Base-by-base conservation (phyloP, 2,888 invertebrate genomes). In the Eurytoma californica region DNA sequence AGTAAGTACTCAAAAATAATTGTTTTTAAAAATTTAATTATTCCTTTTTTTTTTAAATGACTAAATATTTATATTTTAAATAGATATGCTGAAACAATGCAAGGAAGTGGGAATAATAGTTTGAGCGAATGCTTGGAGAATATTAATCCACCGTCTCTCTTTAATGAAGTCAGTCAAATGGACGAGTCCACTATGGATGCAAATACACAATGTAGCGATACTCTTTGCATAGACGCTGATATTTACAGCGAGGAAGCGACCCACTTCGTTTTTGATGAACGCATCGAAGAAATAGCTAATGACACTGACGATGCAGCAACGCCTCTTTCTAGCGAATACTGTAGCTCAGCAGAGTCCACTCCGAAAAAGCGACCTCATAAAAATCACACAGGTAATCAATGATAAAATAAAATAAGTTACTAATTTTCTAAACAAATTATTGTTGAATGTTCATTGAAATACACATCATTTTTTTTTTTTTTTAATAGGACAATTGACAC, bases 81-180 rank as follows among this genome's bases (percentile, higher is more conserved):
- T 57, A 84, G 84, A 60, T 86, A 90, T 82, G 87, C 86, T 0
- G 88, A 89, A 39, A 81, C 84, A 0, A 87, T 88, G 86, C 86
- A 89, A 28, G 88, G 80, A 86, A 91, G 84, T 90, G 92, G 86
- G 83, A 91, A 82, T 87, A 91, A 85, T 87, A 91, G 90, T 76
- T 91, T 92, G 83, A 93, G 92, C 74, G 94, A 94, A 68, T 90
- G 88, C 84, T 87, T 95, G 53, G 94, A 95, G 83, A 93, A 94
- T 85, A 93, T 94, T 3, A 94, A 94, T 86, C 95, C 95, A 5
- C 95, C 95, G 0, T 95, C 95, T 3, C 88, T 94, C 9, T 94
- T 95, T 83, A 94, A 95, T 82, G 95, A 95, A 87, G 92, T 95
- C 83, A 94, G 93, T 0, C 94, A 95, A 87, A 84, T 91, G 91